A percentile compares a stretch with the other conserved stretches of the same genome.
phyloP scores from a whole-genome alignment of 2,888 invertebrate species.

The Cerastoderma edule region DNA sequence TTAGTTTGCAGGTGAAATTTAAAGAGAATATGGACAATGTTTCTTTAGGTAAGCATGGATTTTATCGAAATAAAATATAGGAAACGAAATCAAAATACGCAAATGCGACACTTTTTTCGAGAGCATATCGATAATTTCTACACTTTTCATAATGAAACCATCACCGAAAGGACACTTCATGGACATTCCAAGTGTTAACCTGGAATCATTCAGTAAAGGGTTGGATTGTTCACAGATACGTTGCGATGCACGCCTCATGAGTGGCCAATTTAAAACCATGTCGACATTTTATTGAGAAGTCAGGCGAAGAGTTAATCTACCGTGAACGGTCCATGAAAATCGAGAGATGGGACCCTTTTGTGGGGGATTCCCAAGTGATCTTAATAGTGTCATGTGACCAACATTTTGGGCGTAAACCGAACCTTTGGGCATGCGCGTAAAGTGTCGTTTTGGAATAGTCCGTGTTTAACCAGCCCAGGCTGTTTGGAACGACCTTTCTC shows the following conservation, averaged over 20 bases:
- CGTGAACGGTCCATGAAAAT: constrained; percentile 23
- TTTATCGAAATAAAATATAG: too few species aligned
- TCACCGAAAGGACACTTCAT: too few species aligned
- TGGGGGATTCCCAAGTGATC: neutral
- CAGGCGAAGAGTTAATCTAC: constrained; percentile 31
- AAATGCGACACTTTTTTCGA: too few species aligned
- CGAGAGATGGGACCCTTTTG: constrained; percentile 18
- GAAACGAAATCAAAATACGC: too few species aligned
- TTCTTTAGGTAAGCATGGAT: too few species aligned
- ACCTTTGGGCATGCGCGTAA: neutral
- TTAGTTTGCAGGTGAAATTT: too few species aligned
- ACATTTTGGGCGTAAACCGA: neutral
- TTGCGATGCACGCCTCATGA: constrained; percentile 32
- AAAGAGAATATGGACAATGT: too few species aligned
- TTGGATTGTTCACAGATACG: constrained; percentile 40
- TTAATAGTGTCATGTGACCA: constrained; percentile 8
- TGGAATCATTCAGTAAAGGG: too few species aligned
- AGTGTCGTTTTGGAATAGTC: neutral
- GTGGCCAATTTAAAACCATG: constrained; percentile 17
- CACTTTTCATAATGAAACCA: too few species aligned
- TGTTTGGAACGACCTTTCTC: neutral
- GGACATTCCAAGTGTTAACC: too few species aligned
- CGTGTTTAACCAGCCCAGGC: neutral
- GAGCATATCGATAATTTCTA: too few species aligned
- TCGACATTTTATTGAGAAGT: constrained; percentile 27